Evolutionary conservation across 2,888 invertebrate species (phyloP), one percentile per base, ranked within the genome.

Genomic region (Sarcophaga rosellei): DNA sequence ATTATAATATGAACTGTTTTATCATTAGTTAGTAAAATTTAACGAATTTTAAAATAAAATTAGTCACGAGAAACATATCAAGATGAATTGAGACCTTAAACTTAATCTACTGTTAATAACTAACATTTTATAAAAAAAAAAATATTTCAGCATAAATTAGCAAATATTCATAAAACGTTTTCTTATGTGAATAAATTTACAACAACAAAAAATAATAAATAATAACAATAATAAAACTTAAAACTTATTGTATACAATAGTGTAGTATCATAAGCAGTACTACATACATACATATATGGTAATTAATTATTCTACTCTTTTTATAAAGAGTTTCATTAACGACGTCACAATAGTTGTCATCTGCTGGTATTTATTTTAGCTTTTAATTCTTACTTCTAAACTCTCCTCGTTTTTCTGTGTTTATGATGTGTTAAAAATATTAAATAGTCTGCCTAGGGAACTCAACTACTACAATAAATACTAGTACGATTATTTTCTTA

Each of bases 91-190:
- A 10, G 35, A 44, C 5, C 5, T 66, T 59, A 53, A 73, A 68
- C 61, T 62, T 73, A 21, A 72, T 44, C 73, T 82, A 73, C 23
- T 62, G n/a, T 63, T 17, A 83, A 78, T 53, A 77, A 68, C 11
- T 66, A 15, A 47, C 47, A 15, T 47, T 15, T 47, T 15, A 47
- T 47, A 15, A 47, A 47, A 47, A 15, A 47, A 15, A 53, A 17
- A 47, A 17, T 15, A 15, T 53, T 53, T 53, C 17, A 17, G 15
- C 53, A 53, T 53, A 53, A 53, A 53, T 0, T 15, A 17, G 12
- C 17, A 53, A 53, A 53, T 53, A 53, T 53, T 5, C 35, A 35
- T 35, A 10, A 35, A 35, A 35, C 35, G 35, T 35, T 35, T 10
- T 35, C 8, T 35, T 35, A 35, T 35, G 35, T 35, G 0, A 35